Evolutionary conservation across 2,888 invertebrate species (phyloP), one percentile per base, ranked within the genome.

Genomic region (Phyllotreta cruciferae): DNA sequence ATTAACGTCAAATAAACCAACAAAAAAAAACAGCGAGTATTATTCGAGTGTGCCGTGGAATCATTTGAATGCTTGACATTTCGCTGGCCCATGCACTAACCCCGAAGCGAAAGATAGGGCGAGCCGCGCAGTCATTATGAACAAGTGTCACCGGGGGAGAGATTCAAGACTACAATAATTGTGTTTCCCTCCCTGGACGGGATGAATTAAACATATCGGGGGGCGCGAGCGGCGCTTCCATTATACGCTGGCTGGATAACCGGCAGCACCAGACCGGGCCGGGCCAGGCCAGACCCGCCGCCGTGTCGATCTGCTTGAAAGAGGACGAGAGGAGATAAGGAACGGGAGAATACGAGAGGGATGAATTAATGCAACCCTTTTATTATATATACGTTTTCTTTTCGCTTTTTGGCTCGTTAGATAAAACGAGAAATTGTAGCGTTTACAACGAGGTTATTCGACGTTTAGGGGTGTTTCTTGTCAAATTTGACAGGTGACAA

Each of bases 131-230:
- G 83, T 85, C 85, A 86, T 87, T 86, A 85, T 83, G 80, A 80
- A 80, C 87, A 87, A 87, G 86, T 86, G 87, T 85, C 86, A 85
- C 86, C 80, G 74, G 70, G 81, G 81, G 81, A 80, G 80, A 80
- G 80, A 81, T 81, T 81, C 81, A 75, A 77, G 78, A 79, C 74
- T 79, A 79, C 80, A 81, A 82, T 82, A 81, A 82, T 82, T 82
- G 82, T 80, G 78, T 79, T 77, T 75, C 77, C 74, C 74, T 69
- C 73, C 67, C 60, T 64, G 63, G 61, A 39, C 67, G 66, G 75
- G 73, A 78, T 78, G 77, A 78, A 78, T 78, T 78, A 78, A 78
- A 78, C 77, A 78, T 78, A 74, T 73, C 71, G 76, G 58, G 24
- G 60, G 53, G 53, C 62, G 44, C 44, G 44, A 60, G 58, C 58